Percentiles rank a stretch among this genome's conserved stretches.
Evolutionary conservation across 2,888 invertebrate species (phyloP).

Genomic region (Mesodorylaimus sp.): DNA sequence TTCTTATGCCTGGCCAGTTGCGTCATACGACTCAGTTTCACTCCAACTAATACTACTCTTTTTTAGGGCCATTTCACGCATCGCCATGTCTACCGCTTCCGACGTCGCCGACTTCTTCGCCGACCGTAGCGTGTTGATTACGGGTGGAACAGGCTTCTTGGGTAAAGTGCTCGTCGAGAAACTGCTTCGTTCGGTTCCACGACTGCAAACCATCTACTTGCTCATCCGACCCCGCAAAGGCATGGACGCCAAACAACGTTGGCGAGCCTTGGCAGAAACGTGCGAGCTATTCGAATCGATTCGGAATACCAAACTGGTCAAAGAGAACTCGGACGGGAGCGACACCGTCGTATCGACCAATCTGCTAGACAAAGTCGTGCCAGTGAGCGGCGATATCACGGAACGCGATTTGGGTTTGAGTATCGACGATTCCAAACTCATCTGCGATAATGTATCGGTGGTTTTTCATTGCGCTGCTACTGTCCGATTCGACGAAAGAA

Average conservation of each 20-base stretch:
- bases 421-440: slow-evolving; percentile 40
- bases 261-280: too few relatives aligned
- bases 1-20: too few relatives aligned
- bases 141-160: slow-evolving; percentile 78
- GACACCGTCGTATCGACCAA: too few relatives aligned
- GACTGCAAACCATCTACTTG: slow-evolving; percentile 53
- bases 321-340: too few relatives aligned
- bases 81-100: too few relatives aligned
- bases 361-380: slow-evolving; percentile 26
- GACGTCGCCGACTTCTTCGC: slow-evolving; percentile 11
- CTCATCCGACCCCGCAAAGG: slow-evolving; percentile 55
- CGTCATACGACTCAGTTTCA: too few relatives aligned
- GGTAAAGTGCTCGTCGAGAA: slow-evolving; percentile 78
- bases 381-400: slow-evolving; percentile 35
- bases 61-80: too few relatives aligned
- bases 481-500: slow-evolving; percentile 64
- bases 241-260: slow-evolving; percentile 46
- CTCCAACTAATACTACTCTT: too few relatives aligned
- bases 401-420: slow-evolving; percentile 34
- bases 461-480: slow-evolving; percentile 85
- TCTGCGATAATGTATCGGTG: slow-evolving; percentile 56
- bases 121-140: slow-evolving; percentile 50
- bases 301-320: too few relatives aligned
- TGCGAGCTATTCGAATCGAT: too few relatives aligned
- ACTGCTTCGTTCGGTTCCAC: slow-evolving; percentile 58